Conservation (phyloP, 2,113 vertebrate genomes). For the Myrmecobius fasciatus region DNA sequence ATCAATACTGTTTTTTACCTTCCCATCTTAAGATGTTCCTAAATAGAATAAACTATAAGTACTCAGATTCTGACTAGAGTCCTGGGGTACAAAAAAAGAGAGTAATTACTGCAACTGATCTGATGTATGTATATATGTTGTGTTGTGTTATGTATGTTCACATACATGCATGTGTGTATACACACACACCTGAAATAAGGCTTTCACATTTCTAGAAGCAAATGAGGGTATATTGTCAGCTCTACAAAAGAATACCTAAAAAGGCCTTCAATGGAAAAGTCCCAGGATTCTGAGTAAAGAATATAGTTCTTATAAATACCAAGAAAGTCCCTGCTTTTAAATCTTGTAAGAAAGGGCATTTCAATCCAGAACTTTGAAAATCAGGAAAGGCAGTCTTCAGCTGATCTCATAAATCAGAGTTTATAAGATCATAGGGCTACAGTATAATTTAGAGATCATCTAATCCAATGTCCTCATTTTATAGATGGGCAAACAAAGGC, state of each 20-base stretch:
- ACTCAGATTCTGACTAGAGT: conserved; percentile 8
- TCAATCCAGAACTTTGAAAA: conserved; percentile 47
- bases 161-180: not conserved
- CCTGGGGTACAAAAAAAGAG: conserved; percentile 22
- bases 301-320: conserved; percentile 15
- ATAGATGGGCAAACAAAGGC: not conserved
- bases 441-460: not conserved
- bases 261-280: conserved; percentile 21
- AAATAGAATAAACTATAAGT: conserved; percentile 44
- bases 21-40: conserved; percentile 37
- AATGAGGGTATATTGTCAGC: not conserved
- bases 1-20: conserved; percentile 7
- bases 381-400: conserved; percentile 20
- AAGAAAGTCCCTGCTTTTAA: conserved; percentile 30
- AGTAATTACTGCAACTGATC: conserved; percentile 11
- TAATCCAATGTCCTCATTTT: not conserved
- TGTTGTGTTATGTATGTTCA: not conserved
- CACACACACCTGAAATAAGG: not conserved
- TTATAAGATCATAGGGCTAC: not conserved
- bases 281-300: conserved; percentile 35
- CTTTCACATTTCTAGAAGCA: conserved; percentile 36
- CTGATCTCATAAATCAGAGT: conserved; percentile 6
- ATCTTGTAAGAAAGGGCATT: conserved; percentile 27
- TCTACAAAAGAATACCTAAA: conserved; percentile 43
- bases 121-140: not conserved